Conservation (phyloP, 2,797 vertebrate species). For the Sphaeramia orbicularis region DNA sequence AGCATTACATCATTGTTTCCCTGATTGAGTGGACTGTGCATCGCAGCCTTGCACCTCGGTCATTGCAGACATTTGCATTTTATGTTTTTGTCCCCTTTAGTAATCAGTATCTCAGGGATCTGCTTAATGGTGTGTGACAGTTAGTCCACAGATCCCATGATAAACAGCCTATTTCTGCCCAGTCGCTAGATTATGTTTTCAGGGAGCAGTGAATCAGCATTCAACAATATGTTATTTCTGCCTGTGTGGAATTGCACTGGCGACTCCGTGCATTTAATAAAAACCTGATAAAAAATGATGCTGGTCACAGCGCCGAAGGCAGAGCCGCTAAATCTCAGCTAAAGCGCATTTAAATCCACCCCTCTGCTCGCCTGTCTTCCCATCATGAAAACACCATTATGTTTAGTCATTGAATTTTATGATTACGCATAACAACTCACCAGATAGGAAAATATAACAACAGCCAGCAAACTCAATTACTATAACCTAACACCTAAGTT, state of each 20-base stretch:
- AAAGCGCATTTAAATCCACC: conserved; percentile 67
- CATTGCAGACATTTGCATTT: conserved; percentile 67
- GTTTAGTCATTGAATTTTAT: conserved; percentile 82
- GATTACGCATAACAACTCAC: conserved; percentile 75
- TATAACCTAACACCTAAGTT: conserved; percentile 55
- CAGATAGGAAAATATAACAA: conserved; percentile 74
- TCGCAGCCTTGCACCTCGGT: conserved; percentile 49
- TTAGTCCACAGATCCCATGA: conserved; percentile 74
- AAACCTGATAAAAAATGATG: conserved; percentile 71
- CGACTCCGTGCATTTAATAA: conserved; percentile 77
- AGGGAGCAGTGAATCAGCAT: conserved; percentile 51
- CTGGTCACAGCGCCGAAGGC: conserved; percentile 59
- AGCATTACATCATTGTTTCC: conserved; percentile 44
- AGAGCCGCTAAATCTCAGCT: conserved; percentile 71
- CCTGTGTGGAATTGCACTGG: conserved; percentile 56
- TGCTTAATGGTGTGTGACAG: conserved; percentile 75
- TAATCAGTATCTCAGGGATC: conserved; percentile 70
- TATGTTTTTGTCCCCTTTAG: conserved; percentile 52
- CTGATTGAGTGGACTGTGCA: conserved; percentile 41
- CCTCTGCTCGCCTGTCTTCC: conserved; percentile 52
- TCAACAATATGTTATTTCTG: conserved; percentile 68
- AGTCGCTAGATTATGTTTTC: conserved; percentile 64
- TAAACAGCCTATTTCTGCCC: conserved; percentile 64
- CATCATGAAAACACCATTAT: conserved; percentile 78
- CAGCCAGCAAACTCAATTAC: conserved; percentile 76